Percentiles rank a stretch among this genome's conserved stretches.
These are phyloP conservation scores for Megamerina dolium DNA, from an alignment of 2,888 invertebrate genomes.

Conservation along the genomic window DNA sequence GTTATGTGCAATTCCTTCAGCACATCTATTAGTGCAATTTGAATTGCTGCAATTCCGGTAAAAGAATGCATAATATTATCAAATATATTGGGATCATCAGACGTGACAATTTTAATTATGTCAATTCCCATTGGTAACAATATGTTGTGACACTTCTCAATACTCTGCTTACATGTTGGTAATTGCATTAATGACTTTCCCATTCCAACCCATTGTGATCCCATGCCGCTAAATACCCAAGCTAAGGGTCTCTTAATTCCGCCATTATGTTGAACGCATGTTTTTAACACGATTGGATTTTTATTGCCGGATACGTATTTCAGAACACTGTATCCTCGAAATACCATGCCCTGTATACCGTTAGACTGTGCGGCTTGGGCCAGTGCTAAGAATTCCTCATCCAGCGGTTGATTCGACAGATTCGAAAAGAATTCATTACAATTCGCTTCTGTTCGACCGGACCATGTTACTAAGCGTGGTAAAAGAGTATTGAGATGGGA, in stretches of 20 bases:
- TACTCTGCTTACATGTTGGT: slow-evolving; percentile 64
- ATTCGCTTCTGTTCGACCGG: slow-evolving; percentile 75
- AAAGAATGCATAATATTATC: slow-evolving; percentile 63
- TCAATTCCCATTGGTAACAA: slow-evolving; percentile 58
- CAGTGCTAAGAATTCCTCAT: slow-evolving; percentile 58
- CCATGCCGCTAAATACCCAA: slow-evolving; percentile 88
- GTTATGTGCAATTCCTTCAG: slow-evolving; percentile 55
- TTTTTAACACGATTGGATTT: slow-evolving; percentile 38
- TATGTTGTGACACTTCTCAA: slow-evolving; percentile 55
- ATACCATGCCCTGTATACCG: slow-evolving; percentile 61
- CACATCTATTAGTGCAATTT: slow-evolving; percentile 60
- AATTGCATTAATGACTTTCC: slow-evolving; percentile 68
- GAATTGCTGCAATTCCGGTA: slow-evolving; percentile 62
- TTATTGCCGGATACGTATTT: slow-evolving; percentile 30
- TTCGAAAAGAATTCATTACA: slow-evolving; percentile 61
- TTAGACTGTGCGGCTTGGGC: slow-evolving; percentile 57
- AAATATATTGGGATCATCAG: slow-evolving; percentile 55
- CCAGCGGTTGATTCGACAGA: slow-evolving; percentile 57
- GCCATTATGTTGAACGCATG: slow-evolving; percentile 56
- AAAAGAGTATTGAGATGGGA: slow-evolving; percentile 60
- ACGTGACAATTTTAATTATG: slow-evolving; percentile 58
- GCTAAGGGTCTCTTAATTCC: slow-evolving; percentile 66
- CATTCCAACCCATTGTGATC: slow-evolving; percentile 81
- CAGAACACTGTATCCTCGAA: slow-evolving; percentile 66
- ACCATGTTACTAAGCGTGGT: slow-evolving; percentile 66